These are phyloP conservation scores for Porites cylindrica DNA, from an alignment of 92 coral and sea anemone species.

Conservation along the genomic window DNA sequence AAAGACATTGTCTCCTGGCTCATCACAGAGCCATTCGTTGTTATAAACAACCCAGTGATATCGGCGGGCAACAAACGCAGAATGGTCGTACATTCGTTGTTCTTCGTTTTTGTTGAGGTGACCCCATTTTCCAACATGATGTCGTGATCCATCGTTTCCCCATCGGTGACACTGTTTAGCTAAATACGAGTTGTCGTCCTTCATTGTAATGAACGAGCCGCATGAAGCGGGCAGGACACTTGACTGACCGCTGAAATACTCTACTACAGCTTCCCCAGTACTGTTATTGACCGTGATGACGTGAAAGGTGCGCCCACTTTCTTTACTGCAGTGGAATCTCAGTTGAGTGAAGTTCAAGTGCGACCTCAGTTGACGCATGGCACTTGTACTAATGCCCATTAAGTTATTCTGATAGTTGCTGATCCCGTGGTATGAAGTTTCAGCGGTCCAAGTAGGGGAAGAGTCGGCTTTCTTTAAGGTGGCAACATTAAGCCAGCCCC, in stretches of 20 bases:
- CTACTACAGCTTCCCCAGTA: conserved; percentile 56
- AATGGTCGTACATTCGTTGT: conserved; percentile 40
- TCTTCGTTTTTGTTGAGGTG: background rate
- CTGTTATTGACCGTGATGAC: conserved; percentile 44
- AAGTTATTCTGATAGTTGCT: conserved; percentile 41
- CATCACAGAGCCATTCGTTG: conserved; percentile 55
- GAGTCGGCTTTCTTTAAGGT: conserved; percentile 22
- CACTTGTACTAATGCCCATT: conserved; percentile 29
- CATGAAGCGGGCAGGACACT: conserved; percentile 18
- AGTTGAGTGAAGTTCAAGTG: conserved; percentile 44
- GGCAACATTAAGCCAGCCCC: conserved; percentile 62
- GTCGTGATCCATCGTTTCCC: conserved; percentile 9
- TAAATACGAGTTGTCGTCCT: conserved; percentile 40
- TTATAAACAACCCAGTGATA: conserved; percentile 35
- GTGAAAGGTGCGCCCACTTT: conserved; percentile 36
- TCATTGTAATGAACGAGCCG: conserved; percentile 25
- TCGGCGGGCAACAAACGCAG: conserved; percentile 7
- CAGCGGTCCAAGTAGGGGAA: conserved; percentile 5
- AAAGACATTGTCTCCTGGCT: background rate
- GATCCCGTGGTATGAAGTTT: conserved; percentile 34
- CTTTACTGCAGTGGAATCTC: conserved; percentile 71
- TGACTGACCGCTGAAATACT: conserved; percentile 43
- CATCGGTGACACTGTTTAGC: conserved; percentile 36
- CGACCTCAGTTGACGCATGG: conserved; percentile 24
- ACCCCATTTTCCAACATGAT: conserved; percentile 37